phyloP scores from a whole-genome alignment of 2,797 vertebrate genomes.

The Semotilus atromaculatus region DNA sequence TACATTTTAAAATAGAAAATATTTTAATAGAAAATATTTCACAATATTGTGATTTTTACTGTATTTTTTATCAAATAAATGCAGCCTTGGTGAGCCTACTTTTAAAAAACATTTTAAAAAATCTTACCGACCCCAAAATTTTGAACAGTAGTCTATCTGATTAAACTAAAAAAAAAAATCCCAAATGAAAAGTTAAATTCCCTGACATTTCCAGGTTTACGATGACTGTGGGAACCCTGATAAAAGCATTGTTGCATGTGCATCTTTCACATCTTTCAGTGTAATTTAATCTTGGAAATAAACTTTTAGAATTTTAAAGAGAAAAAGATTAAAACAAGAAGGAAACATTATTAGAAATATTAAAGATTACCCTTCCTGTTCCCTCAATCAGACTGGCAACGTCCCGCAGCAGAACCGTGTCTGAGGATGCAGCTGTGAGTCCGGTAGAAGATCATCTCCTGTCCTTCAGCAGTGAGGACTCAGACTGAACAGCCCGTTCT shows the following conservation, averaged over 20 bases:
- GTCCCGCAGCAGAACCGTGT: constrained; percentile 71
- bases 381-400: constrained; percentile 71
- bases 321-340: background rate
- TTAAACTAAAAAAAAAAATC: background rate
- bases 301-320: background rate
- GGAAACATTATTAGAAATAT: background rate
- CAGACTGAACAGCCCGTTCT: constrained; percentile 60
- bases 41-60: background rate
- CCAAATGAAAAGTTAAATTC: background rate
- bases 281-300: no score
- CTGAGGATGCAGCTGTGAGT: constrained; percentile 79
- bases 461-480: constrained; percentile 58
- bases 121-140: background rate
- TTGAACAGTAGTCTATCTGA: background rate
- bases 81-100: background rate
- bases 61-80: background rate
- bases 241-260: constrained; percentile 2
- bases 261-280: background rate
- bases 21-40: background rate
- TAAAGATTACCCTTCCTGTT: constrained; percentile 20
- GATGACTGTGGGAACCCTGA: background rate
- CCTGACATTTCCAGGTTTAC: background rate
- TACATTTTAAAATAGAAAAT: no score
- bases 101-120: background rate
- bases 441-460: constrained; percentile 52